phyloP scores from a whole-genome alignment of 1,140 invertebrate species.

The Nomia melanderi region DNA sequence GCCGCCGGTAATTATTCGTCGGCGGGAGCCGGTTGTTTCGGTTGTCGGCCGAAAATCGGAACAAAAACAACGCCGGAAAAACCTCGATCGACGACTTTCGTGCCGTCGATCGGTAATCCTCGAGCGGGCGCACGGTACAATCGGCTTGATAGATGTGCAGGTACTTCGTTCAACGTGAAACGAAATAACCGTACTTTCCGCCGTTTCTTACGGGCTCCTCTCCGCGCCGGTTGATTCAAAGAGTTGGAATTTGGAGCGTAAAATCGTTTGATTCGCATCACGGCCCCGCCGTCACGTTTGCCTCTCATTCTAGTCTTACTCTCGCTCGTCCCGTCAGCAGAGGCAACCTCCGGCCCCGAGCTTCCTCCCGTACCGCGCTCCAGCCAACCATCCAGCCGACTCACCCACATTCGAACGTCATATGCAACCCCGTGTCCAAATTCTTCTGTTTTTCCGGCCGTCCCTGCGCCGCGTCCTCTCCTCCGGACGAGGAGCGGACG shows the following conservation, averaged over 20 bases:
- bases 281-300: slow-evolving; percentile 57
- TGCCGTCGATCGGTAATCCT: not conserved
- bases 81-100: too few relatives aligned
- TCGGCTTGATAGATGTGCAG: slow-evolving; percentile 22
- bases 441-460: not conserved
- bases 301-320: slow-evolving; percentile 47
- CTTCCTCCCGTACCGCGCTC: slow-evolving; percentile 1
- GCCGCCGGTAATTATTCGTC: too few relatives aligned
- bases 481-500: too few relatives aligned
- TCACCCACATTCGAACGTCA: slow-evolving; percentile 35
- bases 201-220: slow-evolving; percentile 46
- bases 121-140: not conserved
- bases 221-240: slow-evolving; percentile 53
- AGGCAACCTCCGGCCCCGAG: not conserved
- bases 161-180: slow-evolving; percentile 34
- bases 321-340: slow-evolving; percentile 30
- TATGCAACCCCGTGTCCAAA: slow-evolving; percentile 21
- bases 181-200: slow-evolving; percentile 51
- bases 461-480: not conserved
- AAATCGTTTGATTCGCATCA: slow-evolving; percentile 70
- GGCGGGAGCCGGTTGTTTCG: too few relatives aligned
- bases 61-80: too few relatives aligned
- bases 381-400: slow-evolving; percentile 14
- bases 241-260: slow-evolving; percentile 65
- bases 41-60: too few relatives aligned